Evolutionary conservation across 2,797 vertebrate species (phyloP), one percentile per base, ranked within the genome.

Genomic region (Ispidina lecontei): DNA sequence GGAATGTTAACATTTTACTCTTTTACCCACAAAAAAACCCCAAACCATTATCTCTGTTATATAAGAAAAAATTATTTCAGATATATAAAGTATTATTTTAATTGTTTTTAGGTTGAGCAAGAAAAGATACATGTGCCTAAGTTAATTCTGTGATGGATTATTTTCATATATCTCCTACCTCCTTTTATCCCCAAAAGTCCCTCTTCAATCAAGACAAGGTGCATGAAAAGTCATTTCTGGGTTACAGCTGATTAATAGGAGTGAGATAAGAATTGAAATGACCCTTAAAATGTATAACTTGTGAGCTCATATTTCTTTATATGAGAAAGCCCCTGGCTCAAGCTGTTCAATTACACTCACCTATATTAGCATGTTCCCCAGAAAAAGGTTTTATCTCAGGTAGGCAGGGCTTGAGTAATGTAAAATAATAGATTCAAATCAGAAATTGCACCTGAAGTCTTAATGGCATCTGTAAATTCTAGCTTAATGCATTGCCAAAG

Each of bases 401-500:
- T 52, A 86, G 23, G 20, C 56, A 73, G 26, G 29, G 20, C 37
- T 6, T 44, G 49, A 82, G 19, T 49, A 5, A 70, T 16, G 64
- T 23, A 43, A 35, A 18, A 26, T 4, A 80, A 28, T 3, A 74
- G 39, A 71, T 91, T 89, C 19, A 70, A 86, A 72, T 60, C 41
- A 95, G 63, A 86, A 87, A 67, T 35, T 67, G 19, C 49, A 73
- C 33, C 47, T 67, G 47, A 13, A 67, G 25, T 18, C 26, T 72
- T 74, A 25, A 23, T 35, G 43, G 14, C 35, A 29, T 59, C 29
- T 68, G 5, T 25, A 68, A 68, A 12, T 31, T 21, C 7, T 6
- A 29, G 21, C 29, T 74, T 51, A 44, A 41, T 72, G 15, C 19
- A 46, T 12, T 21, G 23, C 33, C 25, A 58, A 79, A 46, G 10